A percentile compares a stretch with the other conserved stretches of the same genome.
Conservation (phyloP, 1,140 invertebrate species). For the Platorchestia sp. region DNA sequence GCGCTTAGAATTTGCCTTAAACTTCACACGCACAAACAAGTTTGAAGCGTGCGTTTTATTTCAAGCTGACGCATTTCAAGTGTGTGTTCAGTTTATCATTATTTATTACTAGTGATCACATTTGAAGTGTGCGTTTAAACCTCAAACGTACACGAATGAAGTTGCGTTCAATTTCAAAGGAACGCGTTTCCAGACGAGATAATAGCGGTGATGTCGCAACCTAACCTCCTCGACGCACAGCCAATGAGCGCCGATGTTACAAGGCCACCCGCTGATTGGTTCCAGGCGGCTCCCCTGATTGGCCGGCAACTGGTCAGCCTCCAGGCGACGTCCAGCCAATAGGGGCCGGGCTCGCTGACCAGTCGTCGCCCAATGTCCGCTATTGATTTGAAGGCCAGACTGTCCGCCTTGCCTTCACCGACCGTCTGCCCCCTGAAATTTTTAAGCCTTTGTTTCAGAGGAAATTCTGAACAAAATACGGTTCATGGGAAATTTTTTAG, state of each 20-base stretch:
- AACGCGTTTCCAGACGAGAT: neutral
- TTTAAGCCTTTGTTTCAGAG: neutral
- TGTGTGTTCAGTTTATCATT: neutral
- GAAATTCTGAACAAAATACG: neutral
- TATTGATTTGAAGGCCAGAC: slow-evolving; percentile 19
- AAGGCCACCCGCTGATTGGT: slow-evolving; percentile 31
- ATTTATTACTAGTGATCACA: neutral
- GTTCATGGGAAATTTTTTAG: too few relatives aligned
- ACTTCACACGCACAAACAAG: neutral
- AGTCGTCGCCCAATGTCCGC: neutral
- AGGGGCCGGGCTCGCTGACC: neutral
- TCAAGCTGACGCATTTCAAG: neutral
- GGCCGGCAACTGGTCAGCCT: slow-evolving; percentile 43
- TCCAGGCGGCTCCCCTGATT: neutral
- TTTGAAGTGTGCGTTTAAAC: neutral
- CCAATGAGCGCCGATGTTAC: neutral
- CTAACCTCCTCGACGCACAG: neutral
- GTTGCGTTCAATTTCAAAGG: neutral
- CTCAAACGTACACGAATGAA: too few relatives aligned
- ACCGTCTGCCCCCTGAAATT: too few relatives aligned
- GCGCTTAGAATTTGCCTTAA: too few relatives aligned
- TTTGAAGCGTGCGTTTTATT: neutral
- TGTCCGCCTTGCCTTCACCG: neutral
- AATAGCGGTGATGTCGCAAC: neutral
- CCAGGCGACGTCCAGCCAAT: slow-evolving; percentile 23